Conservation (phyloP, 2,113 vertebrate genomes). For the Otis tarda region DNA sequence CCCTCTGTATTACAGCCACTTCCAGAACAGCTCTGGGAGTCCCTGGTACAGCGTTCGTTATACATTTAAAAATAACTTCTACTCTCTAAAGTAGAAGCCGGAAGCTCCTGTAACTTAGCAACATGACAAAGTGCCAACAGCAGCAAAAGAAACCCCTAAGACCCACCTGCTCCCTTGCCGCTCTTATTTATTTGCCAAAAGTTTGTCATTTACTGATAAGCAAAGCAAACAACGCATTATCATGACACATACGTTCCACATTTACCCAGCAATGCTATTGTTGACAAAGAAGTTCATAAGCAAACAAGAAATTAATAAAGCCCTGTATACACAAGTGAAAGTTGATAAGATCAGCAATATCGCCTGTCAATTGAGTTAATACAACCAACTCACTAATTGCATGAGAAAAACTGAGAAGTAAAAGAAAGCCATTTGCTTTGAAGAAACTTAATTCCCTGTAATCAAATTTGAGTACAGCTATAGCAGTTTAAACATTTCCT, state of each 20-base stretch:
- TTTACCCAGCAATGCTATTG: conserved; percentile 33
- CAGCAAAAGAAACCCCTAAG: conserved; percentile 22
- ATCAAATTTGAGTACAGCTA: not conserved
- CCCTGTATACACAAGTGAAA: not conserved
- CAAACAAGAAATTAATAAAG: conserved; percentile 59
- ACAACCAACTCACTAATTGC: conserved; percentile 37
- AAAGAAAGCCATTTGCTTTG: conserved; percentile 43
- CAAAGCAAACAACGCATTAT: conserved; percentile 34
- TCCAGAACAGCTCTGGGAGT: not conserved
- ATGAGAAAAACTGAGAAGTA: conserved; percentile 5
- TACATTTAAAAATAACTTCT: conserved; percentile 57
- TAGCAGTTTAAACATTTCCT: not conserved
- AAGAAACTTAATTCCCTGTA: conserved; percentile 30
- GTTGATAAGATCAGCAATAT: conserved; percentile 54
- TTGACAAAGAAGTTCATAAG: conserved; percentile 52
- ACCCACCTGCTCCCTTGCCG: conserved; percentile 39
- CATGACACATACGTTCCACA: not conserved
- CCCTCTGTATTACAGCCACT: not conserved
- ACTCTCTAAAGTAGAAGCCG: conserved; percentile 33
- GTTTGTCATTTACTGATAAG: conserved; percentile 70
- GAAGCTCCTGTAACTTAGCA: conserved; percentile 69
- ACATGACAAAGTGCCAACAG: conserved; percentile 40
- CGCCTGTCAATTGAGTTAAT: conserved; percentile 30
- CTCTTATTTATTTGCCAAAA: conserved; percentile 60
- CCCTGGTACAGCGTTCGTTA: conserved; percentile 9